Evolutionary conservation across 2,797 vertebrate species (phyloP).

Genomic region (Eidolon dupreanum): DNA sequence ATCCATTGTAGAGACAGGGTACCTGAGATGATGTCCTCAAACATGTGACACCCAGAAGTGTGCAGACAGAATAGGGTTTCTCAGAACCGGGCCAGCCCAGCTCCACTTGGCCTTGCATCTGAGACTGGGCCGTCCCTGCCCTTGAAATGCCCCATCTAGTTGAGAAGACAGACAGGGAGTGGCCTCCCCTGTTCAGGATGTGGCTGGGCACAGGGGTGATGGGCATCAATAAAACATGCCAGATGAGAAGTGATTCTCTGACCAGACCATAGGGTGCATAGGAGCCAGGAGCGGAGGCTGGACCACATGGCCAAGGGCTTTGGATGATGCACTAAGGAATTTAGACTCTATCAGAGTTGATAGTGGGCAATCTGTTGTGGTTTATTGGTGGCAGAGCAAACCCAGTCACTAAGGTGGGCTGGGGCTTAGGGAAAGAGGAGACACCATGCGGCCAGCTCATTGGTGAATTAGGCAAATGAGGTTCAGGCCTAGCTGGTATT

Average conservation of each 20-base stretch:
- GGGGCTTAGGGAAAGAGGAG: background rate
- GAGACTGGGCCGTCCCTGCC: background rate
- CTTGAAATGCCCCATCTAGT: accelerated
- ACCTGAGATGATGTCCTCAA: background rate
- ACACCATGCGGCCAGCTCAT: background rate
- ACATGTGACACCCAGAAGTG: background rate
- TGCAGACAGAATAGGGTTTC: background rate
- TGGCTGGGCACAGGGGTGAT: background rate
- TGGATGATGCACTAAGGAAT: background rate
- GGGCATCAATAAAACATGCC: accelerated
- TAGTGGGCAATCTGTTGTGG: background rate
- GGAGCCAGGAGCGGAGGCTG: background rate
- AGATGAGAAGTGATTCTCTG: background rate
- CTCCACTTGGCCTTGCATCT: background rate
- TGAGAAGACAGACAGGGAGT: background rate
- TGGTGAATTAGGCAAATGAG: background rate
- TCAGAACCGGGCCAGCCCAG: background rate
- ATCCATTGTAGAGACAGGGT: background rate
- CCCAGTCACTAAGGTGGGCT: background rate
- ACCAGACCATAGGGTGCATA: accelerated
- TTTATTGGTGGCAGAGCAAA: background rate
- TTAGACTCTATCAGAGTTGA: background rate
- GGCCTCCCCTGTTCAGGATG: background rate
- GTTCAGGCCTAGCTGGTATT: background rate
- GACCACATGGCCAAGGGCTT: background rate